phyloP scores from a whole-genome alignment of 2,113 vertebrate genomes.

The Megaceryle maxima region DNA sequence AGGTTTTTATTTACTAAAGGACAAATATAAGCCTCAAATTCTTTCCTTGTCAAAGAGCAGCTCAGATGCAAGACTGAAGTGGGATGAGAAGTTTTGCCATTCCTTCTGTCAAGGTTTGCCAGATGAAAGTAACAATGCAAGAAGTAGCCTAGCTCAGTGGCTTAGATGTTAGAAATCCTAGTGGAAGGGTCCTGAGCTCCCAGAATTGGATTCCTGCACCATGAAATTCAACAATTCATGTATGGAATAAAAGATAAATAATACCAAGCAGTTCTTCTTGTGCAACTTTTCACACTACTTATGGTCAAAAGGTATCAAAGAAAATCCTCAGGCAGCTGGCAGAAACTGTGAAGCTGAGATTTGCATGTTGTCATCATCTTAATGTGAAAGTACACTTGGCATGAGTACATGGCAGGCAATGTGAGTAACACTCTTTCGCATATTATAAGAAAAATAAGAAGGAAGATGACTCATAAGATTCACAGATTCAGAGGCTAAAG shows the following conservation, averaged over 20 bases:
- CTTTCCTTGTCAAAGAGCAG: neutral
- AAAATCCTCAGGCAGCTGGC: neutral
- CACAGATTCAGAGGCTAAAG: neutral
- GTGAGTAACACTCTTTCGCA: neutral
- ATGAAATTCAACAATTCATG: neutral
- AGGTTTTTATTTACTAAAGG: neutral
- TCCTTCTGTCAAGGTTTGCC: neutral
- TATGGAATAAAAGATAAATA: neutral
- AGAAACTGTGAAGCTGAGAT: neutral
- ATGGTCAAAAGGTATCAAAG: neutral
- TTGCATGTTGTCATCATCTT: neutral
- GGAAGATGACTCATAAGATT: neutral
- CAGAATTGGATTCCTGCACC: neutral
- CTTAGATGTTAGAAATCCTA: neutral
- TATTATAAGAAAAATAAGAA: neutral
- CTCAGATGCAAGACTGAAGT: neutral
- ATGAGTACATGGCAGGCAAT: neutral
- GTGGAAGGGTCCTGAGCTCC: neutral
- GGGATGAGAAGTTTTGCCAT: neutral
- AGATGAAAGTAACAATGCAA: neutral
- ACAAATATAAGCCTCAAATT: neutral
- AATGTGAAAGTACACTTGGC: neutral
- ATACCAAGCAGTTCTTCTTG: neutral
- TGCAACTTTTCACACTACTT: neutral
- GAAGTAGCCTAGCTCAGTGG: neutral